These are phyloP conservation scores for Copidosoma aretas DNA, from an alignment of 2,888 invertebrate genomes.

Conservation along the genomic window DNA sequence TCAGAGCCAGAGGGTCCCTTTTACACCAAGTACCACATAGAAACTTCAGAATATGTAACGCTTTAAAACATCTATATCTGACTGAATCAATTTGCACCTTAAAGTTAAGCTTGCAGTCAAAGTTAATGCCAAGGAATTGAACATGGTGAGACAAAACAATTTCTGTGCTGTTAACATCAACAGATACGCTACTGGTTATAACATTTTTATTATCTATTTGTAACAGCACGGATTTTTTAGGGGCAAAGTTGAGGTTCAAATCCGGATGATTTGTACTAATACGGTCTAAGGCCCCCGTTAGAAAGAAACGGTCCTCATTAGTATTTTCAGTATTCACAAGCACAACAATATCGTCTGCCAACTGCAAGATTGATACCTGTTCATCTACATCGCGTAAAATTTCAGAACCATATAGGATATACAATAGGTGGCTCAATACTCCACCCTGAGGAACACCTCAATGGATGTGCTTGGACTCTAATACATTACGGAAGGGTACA, in stretches of 20 bases:
- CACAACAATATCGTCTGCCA: too few relatives aligned
- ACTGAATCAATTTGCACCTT: not conserved
- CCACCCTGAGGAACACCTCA: constrained; percentile 14
- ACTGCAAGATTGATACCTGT: too few relatives aligned
- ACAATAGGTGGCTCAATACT: constrained; percentile 2
- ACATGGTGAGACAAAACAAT: not conserved
- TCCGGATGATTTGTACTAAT: too few relatives aligned
- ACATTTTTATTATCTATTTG: too few relatives aligned
- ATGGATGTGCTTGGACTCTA: too few relatives aligned
- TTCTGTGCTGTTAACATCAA: not conserved
- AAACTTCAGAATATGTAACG: not conserved
- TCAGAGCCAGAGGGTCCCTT: not conserved
- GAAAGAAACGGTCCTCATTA: too few relatives aligned
- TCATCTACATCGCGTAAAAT: not conserved
- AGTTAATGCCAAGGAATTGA: not conserved
- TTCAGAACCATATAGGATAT: constrained; percentile 2
- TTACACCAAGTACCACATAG: not conserved
- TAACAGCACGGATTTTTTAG: too few relatives aligned
- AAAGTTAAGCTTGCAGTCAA: constrained; percentile 7
- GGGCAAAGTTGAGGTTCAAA: too few relatives aligned
- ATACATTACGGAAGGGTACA: too few relatives aligned
- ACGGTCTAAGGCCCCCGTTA: too few relatives aligned
- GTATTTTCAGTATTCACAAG: too few relatives aligned
- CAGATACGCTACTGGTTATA: too few relatives aligned
- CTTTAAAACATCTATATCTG: not conserved